A percentile compares a stretch with the other conserved stretches of the same genome.
Conservation (phyloP, 2,888 invertebrate species). For the Ophion ellenae region DNA sequence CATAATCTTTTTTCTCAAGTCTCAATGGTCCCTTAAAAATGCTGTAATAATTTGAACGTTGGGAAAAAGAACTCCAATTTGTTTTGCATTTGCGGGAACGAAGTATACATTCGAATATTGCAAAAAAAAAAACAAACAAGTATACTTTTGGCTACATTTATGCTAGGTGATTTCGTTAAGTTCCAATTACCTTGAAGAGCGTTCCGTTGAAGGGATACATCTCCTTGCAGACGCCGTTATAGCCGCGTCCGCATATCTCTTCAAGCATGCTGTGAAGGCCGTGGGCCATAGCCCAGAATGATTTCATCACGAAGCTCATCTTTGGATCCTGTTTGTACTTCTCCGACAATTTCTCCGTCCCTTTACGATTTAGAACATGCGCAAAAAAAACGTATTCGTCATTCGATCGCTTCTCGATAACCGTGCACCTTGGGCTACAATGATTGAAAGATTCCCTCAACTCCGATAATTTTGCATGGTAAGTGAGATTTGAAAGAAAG, state of each 20-base stretch:
- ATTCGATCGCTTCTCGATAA: background rate
- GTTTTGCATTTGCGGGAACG: too few relatives aligned
- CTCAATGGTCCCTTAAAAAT: too few relatives aligned
- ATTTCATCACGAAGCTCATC: constrained; percentile 91
- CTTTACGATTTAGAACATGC: constrained; percentile 78
- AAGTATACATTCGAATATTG: too few relatives aligned
- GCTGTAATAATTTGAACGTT: too few relatives aligned
- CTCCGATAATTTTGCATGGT: background rate
- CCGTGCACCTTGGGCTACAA: too few relatives aligned
- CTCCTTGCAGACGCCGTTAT: constrained; percentile 86
- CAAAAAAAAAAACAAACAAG: too few relatives aligned
- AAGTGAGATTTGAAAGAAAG: background rate
- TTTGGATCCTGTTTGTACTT: constrained; percentile 90
- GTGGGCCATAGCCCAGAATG: constrained; percentile 90
- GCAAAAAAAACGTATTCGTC: background rate
- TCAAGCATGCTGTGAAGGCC: constrained; percentile 89
- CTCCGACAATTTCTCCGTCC: constrained; percentile 85
- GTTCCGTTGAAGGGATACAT: constrained; percentile 90
- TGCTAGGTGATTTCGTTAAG: background rate
- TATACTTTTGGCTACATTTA: background rate
- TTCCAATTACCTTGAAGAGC: constrained; percentile 85
- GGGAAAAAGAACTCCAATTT: too few relatives aligned
- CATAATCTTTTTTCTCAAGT: too few relatives aligned
- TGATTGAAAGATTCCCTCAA: background rate
- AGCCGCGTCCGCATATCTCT: constrained; percentile 86